Base-by-base conservation (phyloP, 1,140 invertebrate genomes). In the Bombus impatiens region DNA sequence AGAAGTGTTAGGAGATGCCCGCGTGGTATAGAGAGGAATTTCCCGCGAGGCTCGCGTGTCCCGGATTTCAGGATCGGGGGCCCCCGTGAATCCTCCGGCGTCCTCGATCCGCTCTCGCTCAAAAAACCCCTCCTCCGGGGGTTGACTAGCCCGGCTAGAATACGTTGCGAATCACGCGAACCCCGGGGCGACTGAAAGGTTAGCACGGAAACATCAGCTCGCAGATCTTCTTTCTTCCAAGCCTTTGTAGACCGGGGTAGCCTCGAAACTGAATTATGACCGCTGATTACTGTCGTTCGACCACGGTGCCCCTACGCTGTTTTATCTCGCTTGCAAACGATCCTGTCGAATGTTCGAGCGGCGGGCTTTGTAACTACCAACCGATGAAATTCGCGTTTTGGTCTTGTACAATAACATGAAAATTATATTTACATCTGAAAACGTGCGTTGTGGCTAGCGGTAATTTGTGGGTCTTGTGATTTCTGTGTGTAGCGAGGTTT, bases 41-140 rank as follows among this genome's bases (percentile, higher is more conserved):
- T 95, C 94, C 94, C 94, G 93, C 92, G 92, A 94, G 94, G 94
- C 94, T 95, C 94, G 94, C 94, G 94, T 95, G 94, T 95, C 92
- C 93, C 92, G 94, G 94, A 94, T 95, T 94, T 94, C 93, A 93
- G 92, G 92, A 94, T 93, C 89, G 93, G 91, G 89, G 92, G 90
- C 92, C 87, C 90, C 91, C 90, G 87, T 91, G 87, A 90, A 94
- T 92, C 93, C 93, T 93, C 92, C 80, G 92, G 92, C 93, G 89
- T 92, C 91, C 90, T 92, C 90, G 89, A 93, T 90, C 91, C 92
- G 85, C 81, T 67, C 65, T 67, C 10, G 59, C 65, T 93, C 88
- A 87, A 87, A 90, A 88, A 80, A 89, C 76, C 47, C 53, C 75
- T 83, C 81, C 87, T 78, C 57, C 82, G 68, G 89, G 83, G 86